phyloP scores from a whole-genome alignment of 2,113 vertebrate genomes.

The Dicrurus megarhynchus region DNA sequence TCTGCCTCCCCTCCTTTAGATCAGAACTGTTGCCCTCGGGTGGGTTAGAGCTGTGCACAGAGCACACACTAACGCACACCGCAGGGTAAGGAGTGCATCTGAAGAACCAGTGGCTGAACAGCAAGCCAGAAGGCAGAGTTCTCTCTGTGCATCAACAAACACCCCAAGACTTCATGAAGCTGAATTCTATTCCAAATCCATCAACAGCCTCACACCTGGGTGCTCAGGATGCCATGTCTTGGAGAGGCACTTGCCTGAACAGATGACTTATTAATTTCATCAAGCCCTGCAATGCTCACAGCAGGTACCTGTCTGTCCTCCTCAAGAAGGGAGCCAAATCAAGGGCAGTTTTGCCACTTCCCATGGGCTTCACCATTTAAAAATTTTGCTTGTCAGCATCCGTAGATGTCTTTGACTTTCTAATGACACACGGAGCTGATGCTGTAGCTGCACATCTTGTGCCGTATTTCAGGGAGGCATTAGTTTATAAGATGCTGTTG shows the following conservation, averaged over 20 bases:
- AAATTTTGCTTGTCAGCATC: not conserved
- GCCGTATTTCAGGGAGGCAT: fast-evolving
- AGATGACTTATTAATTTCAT: not conserved
- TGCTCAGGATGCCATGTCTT: not conserved
- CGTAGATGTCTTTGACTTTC: not conserved
- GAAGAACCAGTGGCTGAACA: not conserved
- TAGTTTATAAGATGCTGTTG: not conserved
- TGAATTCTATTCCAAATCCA: not conserved
- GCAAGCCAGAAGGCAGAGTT: not conserved
- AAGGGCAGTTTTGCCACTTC: not conserved
- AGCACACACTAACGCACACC: fast-evolving
- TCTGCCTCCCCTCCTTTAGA: fast-evolving
- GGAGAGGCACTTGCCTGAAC: not conserved
- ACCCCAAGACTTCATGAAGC: not conserved
- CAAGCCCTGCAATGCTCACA: not conserved
- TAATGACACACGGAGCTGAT: fast-evolving
- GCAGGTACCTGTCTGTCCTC: not conserved
- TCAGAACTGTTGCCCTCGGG: no score
- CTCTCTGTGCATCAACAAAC: not conserved
- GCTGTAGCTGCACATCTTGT: fast-evolving
- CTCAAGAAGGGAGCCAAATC: fast-evolving
- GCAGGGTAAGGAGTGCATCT: not conserved
- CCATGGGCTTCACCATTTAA: not conserved
- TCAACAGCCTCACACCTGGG: not conserved
- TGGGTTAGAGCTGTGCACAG: fast-evolving